Evolutionary conservation across 2,888 invertebrate genomes (phyloP).

Genomic region (Chymomyza amoena): DNA sequence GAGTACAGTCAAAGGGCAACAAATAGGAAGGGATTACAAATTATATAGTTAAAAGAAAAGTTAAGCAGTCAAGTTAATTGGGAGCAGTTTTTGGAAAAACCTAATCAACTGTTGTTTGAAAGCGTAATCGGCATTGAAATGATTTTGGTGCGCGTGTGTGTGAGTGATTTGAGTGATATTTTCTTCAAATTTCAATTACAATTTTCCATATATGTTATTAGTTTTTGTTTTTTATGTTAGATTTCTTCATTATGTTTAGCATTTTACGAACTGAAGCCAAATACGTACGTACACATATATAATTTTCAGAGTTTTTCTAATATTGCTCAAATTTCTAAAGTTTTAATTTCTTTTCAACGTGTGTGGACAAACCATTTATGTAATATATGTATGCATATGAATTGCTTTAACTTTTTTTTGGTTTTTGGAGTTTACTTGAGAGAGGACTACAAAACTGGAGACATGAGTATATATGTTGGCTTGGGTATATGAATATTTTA

Average conservation of each 20-base stretch:
- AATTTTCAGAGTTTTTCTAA: slow-evolving; percentile 12
- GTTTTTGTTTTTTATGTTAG: neutral
- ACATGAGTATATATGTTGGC: slow-evolving; percentile 1
- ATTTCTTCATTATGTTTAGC: slow-evolving; percentile 22
- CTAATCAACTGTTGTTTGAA: slow-evolving; percentile 16
- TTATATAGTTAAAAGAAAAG: too few species aligned
- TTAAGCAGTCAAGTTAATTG: neutral
- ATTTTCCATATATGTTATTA: slow-evolving; percentile 12
- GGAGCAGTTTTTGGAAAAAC: neutral
- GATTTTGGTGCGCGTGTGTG: slow-evolving; percentile 1
- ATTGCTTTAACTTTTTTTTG: neutral
- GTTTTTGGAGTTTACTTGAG: neutral
- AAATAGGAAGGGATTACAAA: neutral
- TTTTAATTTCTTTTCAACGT: neutral
- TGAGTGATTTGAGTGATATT: neutral
- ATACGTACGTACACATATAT: slow-evolving; percentile 13
- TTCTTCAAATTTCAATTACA: neutral
- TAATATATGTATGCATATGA: neutral
- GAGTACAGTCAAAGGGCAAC: too few species aligned
- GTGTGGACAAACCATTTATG: neutral
- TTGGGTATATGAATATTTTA: slow-evolving; percentile 10
- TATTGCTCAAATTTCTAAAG: neutral
- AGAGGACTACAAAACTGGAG: slow-evolving; percentile 14
- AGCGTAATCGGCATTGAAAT: slow-evolving; percentile 34
- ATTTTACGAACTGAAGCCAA: slow-evolving; percentile 11